phyloP scores from a whole-genome alignment of 1,140 invertebrate genomes.

The Papilio dardanus region DNA sequence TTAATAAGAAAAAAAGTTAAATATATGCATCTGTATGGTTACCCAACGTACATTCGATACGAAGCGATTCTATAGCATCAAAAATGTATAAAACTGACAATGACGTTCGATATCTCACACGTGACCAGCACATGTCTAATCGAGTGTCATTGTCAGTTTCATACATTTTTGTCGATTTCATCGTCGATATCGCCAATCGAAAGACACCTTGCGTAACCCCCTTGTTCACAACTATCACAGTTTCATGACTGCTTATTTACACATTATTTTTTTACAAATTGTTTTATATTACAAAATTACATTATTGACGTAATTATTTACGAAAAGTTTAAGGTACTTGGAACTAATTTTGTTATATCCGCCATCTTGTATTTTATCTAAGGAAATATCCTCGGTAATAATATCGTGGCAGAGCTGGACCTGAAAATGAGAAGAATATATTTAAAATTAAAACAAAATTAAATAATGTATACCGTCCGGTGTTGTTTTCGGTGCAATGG shows the following conservation, averaged over 20 bases:
- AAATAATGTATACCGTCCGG: neutral
- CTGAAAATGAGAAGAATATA: conserved; percentile 57
- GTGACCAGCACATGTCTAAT: too few species aligned
- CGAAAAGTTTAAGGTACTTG: conserved; percentile 18
- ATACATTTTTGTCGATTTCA: too few species aligned
- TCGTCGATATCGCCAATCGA: too few species aligned
- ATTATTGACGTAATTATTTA: conserved; percentile 8
- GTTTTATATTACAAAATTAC: conserved; percentile 32
- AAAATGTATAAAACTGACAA: too few species aligned
- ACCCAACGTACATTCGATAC: too few species aligned
- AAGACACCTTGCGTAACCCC: too few species aligned
- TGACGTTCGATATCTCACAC: too few species aligned
- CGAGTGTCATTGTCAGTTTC: too few species aligned
- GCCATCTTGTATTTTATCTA: conserved; percentile 53
- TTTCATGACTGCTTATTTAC: conserved; percentile 49
- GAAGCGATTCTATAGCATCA: too few species aligned
- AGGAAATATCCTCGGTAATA: conserved; percentile 66
- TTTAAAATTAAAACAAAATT: neutral
- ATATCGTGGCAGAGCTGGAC: conserved; percentile 59
- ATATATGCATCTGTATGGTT: conserved; percentile 34
- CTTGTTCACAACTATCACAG: conserved; percentile 50
- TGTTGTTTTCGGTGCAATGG: too few species aligned
- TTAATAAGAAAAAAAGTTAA: conserved; percentile 26
- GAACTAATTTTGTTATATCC: conserved; percentile 24
- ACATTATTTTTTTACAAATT: conserved; percentile 46